These are phyloP conservation scores for Hypotaenidia philippensis DNA, from an alignment of 2,797 vertebrate genomes.

Conservation along the genomic window DNA sequence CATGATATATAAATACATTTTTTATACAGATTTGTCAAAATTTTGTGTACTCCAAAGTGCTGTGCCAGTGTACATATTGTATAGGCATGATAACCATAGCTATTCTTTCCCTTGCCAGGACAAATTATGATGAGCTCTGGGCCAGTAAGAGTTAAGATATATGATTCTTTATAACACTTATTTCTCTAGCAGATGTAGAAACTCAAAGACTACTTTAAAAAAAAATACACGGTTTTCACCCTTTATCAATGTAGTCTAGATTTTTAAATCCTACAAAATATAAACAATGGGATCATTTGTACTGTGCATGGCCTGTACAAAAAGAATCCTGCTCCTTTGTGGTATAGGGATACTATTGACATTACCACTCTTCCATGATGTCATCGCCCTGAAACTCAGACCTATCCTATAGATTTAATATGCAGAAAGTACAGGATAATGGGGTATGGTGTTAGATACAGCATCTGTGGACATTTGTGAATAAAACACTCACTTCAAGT, in stretches of 20 bases:
- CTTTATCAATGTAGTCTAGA: not conserved
- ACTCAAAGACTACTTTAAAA: not conserved
- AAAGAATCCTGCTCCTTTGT: not conserved
- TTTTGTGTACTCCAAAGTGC: not conserved
- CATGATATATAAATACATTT: fast-evolving
- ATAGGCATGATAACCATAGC: not conserved
- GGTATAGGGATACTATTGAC: not conserved
- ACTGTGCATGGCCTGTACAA: not conserved
- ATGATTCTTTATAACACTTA: not conserved
- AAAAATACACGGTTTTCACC: not conserved
- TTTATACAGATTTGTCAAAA: not conserved
- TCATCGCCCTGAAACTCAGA: not conserved
- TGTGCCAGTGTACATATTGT: not conserved
- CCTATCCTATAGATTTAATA: not conserved
- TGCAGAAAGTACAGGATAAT: not conserved
- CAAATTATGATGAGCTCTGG: not conserved
- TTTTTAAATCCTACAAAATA: not conserved
- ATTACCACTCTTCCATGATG: not conserved
- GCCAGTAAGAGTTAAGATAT: not conserved
- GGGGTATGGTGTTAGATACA: not conserved
- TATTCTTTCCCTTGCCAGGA: not conserved
- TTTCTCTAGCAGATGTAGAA: not conserved
- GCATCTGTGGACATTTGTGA: not conserved
- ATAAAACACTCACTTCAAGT: not conserved
- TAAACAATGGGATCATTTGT: not conserved